Evolutionary conservation across 2,888 invertebrate genomes (phyloP), one percentile per base, ranked within the genome.

Genomic region (Aquatica leii): DNA sequence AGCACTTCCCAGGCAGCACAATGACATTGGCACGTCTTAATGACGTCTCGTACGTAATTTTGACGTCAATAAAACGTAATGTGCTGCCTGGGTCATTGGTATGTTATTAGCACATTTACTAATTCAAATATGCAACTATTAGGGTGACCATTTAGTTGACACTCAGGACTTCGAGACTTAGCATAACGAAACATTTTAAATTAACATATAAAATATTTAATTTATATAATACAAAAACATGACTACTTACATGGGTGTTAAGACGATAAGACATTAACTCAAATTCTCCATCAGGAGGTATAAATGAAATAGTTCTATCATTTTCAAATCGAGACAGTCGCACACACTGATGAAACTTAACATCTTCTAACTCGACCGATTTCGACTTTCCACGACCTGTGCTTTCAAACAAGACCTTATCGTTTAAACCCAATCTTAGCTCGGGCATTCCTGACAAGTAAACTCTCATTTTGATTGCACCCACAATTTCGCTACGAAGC

Each of bases 371-470:
- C 80, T 98, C 98, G 0, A 98, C 98, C 15, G 97, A 97, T 80
- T 98, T 98, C 14, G 96, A 97, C 82, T 98, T 98, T 0, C 97
- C 97, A 69, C 97, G 86, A 1, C 98, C 98, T 0, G 97, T 98
- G 72, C 95, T 96, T 81, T 99, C 98, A 83, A 99, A 99, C 1
- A 98, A 84, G 2, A 99, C 94, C 84, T 98, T 99, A 80, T 99
- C 98, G 81, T 99, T 99, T 1, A 99, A 85, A 0, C 98, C 98
- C 18, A 99, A 86, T 49, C 98, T 88, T 57, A 99, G 81, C 81
- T 99, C 98, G 0, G 98, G 98, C 98, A 99, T 99, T 8, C 98
- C 98, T 5, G 97, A 96, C 34, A 99, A 82, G 80, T 97, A 98
- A 0, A 98, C 98, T 69, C 98, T 86, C 98, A 99, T 99, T 85